Evolutionary conservation across 2,888 invertebrate genomes (phyloP).

Genomic region (Mesorhabditis spiculigera): DNA sequence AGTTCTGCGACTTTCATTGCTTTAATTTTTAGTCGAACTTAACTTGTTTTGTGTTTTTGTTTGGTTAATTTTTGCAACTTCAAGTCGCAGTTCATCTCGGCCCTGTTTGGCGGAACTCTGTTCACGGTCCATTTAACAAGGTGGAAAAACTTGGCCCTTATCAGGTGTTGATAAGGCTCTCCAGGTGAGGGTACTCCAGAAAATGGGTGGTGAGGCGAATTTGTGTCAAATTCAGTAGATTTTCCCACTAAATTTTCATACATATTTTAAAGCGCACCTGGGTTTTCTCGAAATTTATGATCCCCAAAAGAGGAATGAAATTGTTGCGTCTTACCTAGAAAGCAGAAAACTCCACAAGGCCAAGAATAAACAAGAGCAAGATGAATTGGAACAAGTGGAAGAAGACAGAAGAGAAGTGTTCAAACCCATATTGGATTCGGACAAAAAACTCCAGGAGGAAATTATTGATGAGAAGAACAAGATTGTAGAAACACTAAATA

Average conservation of each 20-base stretch:
- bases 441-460: slow-evolving; percentile 35
- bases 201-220: too few species aligned
- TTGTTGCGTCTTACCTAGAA: slow-evolving; percentile 22
- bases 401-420: slow-evolving; percentile 35
- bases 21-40: slow-evolving; percentile 9
- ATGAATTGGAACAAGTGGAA: slow-evolving; percentile 31
- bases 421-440: slow-evolving; percentile 38
- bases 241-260: too few species aligned
- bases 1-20: slow-evolving; percentile 9
- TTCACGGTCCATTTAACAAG: slow-evolving; percentile 23
- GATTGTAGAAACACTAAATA: slow-evolving; percentile 33
- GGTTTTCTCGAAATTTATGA: slow-evolving; percentile 28
- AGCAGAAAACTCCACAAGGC: slow-evolving; percentile 29
- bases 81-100: slow-evolving; percentile 21
- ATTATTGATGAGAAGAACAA: slow-evolving; percentile 39
- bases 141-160: slow-evolving; percentile 9
- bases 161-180: slow-evolving; percentile 15
- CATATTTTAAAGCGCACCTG: slow-evolving; percentile 23
- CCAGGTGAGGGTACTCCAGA: slow-evolving; percentile 17
- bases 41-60: slow-evolving; percentile 6
- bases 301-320: slow-evolving; percentile 30
- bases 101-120: slow-evolving; percentile 19
- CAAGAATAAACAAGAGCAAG: too few species aligned
- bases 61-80: slow-evolving; percentile 19
- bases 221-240: too few species aligned